Base-by-base conservation (phyloP, 2,797 vertebrate species). In the Gymnoscopelus braueri region DNA sequence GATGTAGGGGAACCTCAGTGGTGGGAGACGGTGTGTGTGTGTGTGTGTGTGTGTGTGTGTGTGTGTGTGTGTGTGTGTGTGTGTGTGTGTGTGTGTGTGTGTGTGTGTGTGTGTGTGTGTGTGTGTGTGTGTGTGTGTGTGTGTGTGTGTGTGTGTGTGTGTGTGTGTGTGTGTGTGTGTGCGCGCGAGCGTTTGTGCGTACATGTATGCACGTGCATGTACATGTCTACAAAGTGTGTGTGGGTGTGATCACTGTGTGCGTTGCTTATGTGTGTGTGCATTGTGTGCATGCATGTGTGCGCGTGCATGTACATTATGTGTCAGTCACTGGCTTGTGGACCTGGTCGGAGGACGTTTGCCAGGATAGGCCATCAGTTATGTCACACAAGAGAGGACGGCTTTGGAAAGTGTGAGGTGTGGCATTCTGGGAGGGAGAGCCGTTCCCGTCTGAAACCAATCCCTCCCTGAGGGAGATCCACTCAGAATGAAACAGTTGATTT, bases 311-410 rank as follows among this genome's bases (percentile, higher is more conserved):
- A 3, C 7, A 8, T 39, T 2, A 29, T 54, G 55, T 24, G 53
- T 60, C 4, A 26, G 60, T 35, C 14, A 15, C 50, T 26, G 26
- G 14, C 50, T 56, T 49, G 47, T 64, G 26, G 61, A 56, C 32
- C 32, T 35, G 35, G n/a, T 48, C 15, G 4, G 26, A 65, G 61
- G 13, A 64, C 61, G 65, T 66, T 73, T 52, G 11, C 57, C 69
- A 32, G 59, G 71, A 74, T 52, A 57, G 24, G 32, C 59, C 53
- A 66, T 63, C 32, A 49, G 53, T 65, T 60, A 4, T 61, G 24
- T 62, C 69, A 57, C 15, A 57, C 39, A 10, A 9, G 39, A n/a
- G 65, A 74, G 56, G 67, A 70, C 56, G 26, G 53, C 26, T 62
- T 29, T 62, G 60, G 29, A 62, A 54, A 12, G 7, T 23, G 39